Percentiles rank a stretch among this genome's conserved stretches.
phyloP scores from a whole-genome alignment of 2,888 invertebrate genomes.

The Lasioglossum oenotherae region DNA sequence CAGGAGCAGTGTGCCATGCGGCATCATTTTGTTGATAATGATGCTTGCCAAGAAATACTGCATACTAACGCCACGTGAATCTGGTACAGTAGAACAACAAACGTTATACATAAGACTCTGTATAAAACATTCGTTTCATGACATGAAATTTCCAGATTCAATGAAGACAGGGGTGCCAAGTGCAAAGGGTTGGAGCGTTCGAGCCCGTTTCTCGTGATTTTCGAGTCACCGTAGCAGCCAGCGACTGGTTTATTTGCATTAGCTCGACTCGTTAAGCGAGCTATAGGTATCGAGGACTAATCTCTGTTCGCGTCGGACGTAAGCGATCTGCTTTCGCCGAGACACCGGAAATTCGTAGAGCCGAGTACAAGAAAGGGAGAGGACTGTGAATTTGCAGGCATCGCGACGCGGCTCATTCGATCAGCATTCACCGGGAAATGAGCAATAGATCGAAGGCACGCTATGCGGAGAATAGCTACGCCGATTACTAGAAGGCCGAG shows the following conservation, averaged over 20 bases:
- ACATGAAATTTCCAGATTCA: no score
- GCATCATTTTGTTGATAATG: no score
- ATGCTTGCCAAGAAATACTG: no score
- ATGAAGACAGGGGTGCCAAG: no score
- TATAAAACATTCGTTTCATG: no score
- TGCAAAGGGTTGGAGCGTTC: no score
- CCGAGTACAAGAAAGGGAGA: constrained; percentile 45
- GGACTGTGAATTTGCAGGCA: constrained; percentile 58
- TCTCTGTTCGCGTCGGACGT: constrained; percentile 3
- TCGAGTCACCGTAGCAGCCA: background rate
- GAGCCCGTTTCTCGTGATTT: background rate
- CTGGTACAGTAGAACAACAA: no score
- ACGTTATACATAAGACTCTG: no score
- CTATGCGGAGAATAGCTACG: constrained; percentile 35
- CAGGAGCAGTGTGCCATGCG: no score
- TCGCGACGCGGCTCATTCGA: constrained; percentile 66
- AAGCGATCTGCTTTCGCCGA: constrained; percentile 47
- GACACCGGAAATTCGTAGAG: constrained; percentile 25
- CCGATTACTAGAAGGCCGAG: constrained; percentile 1
- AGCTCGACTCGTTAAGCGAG: background rate
- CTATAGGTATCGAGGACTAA: constrained; percentile 1
- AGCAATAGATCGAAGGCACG: constrained; percentile 76
- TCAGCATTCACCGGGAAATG: constrained; percentile 77
- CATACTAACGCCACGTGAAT: no score
- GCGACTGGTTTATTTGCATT: background rate